A percentile compares a stretch with the other conserved stretches of the same genome.
Evolutionary conservation across 1,140 invertebrate genomes (phyloP).

Genomic region (Drosophila malerkotliana): DNA sequence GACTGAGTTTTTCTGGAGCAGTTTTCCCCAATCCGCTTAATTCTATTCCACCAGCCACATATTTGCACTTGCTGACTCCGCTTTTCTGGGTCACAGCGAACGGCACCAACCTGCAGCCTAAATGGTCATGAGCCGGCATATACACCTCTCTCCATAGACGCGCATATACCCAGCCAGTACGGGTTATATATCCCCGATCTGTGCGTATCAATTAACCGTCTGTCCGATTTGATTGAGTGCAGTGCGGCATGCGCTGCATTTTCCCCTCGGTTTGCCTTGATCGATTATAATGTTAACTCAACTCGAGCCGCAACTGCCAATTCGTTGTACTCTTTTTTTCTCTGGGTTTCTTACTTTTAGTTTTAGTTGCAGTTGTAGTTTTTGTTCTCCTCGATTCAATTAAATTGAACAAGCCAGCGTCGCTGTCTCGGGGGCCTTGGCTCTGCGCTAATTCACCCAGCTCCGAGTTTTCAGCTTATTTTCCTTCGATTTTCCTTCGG

Average conservation of each 20-base stretch:
- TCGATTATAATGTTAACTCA: conserved; percentile 80
- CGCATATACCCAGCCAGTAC: too few relatives aligned
- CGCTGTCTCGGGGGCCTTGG: conserved; percentile 59
- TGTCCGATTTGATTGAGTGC: conserved; percentile 72
- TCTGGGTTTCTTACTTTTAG: conserved; percentile 21
- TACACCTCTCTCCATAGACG: conserved; percentile 34
- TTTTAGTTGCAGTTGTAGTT: conserved; percentile 43
- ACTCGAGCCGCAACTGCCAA: conserved; percentile 41
- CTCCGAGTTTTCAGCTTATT: conserved; percentile 28
- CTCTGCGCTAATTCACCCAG: conserved; percentile 36
- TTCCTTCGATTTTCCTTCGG: conserved; percentile 48
- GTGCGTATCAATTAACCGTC: conserved; percentile 76
- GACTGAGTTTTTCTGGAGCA: neutral
- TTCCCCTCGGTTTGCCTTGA: conserved; percentile 78
- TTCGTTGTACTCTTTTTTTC: conserved; percentile 40
- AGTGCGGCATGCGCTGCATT: conserved; percentile 56
- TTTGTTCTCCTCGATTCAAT: conserved; percentile 65
- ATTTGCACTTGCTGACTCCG: conserved; percentile 49
- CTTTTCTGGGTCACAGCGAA: conserved; percentile 64
- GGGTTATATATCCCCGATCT: conserved; percentile 27
- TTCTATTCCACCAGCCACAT: conserved; percentile 19
- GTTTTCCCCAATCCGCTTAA: conserved; percentile 58
- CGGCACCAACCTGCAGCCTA: conserved; percentile 58
- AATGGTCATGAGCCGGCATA: conserved; percentile 41
- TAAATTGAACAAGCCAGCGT: conserved; percentile 71